Percentiles rank a stretch among this genome's conserved stretches.
Conservation (phyloP, 53 echinoderm and acorn worm species). For the Astropecten irregularis region DNA sequence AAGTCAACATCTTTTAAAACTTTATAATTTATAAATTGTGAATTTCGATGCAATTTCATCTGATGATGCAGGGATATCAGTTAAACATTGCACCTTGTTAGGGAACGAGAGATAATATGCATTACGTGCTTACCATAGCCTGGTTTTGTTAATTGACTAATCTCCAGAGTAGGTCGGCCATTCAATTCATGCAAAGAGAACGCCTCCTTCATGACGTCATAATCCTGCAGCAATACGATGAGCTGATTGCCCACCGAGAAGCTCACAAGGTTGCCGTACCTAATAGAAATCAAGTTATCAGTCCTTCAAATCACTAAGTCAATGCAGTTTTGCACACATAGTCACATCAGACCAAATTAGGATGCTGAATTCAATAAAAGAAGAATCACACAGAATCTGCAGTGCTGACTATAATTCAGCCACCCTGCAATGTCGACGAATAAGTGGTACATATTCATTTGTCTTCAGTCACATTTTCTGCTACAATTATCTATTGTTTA, state of each 20-base stretch:
- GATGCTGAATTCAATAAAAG: neutral
- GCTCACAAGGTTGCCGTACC: conserved; percentile 52
- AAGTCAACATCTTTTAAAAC: no score
- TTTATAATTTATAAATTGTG: no score
- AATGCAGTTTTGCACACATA: neutral
- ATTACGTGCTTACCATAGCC: conserved; percentile 27
- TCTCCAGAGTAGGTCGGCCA: conserved; percentile 42
- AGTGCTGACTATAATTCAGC: neutral
- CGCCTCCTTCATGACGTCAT: conserved; percentile 65
- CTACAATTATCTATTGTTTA: no score
- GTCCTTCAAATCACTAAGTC: neutral
- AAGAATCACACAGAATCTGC: neutral
- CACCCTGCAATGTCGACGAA: neutral
- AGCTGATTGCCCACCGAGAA: conserved; percentile 47
- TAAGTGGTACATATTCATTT: neutral
- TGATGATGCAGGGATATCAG: no score
- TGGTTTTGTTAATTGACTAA: conserved; percentile 41
- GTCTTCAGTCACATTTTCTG: no score
- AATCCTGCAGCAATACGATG: conserved; percentile 55
- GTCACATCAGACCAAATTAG: neutral
- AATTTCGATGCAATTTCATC: no score
- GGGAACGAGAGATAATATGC: no score
- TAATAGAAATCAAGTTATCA: neutral
- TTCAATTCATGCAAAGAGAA: conserved; percentile 49
- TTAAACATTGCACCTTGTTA: no score